Evolutionary conservation across 2,797 vertebrate genomes (phyloP).

Genomic region (Margarornis squamiger): DNA sequence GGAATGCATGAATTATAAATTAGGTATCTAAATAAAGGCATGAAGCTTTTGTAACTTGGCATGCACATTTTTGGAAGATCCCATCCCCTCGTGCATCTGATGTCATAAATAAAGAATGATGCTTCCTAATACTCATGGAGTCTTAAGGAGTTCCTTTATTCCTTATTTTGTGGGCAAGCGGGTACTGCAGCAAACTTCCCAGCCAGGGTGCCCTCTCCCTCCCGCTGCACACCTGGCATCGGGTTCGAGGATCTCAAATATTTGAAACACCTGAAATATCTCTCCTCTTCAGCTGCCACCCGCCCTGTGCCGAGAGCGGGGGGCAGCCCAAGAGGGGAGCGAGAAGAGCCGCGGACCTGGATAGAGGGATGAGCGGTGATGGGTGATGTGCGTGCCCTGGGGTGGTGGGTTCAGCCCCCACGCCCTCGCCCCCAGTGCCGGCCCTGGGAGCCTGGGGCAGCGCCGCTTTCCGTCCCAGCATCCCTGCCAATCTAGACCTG

Average conservation of each 20-base stretch:
- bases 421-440: accelerated
- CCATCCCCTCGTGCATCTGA: not conserved
- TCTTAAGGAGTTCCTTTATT: not conserved
- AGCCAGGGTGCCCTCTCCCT: not conserved
- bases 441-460: not conserved
- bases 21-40: not conserved
- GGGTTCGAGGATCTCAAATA: not conserved
- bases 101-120: not conserved
- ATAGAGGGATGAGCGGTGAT: not conserved
- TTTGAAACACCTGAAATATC: not conserved
- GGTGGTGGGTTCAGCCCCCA: not conserved
- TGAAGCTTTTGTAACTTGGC: not conserved
- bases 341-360: no score
- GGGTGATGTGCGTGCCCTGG: not conserved
- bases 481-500: conserved; percentile 15
- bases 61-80: not conserved
- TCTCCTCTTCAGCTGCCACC: not conserved
- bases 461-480: conserved; percentile 20
- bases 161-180: not conserved
- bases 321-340: not conserved
- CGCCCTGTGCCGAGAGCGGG: not conserved
- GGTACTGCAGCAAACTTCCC: not conserved
- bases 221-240: not conserved
- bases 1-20: not conserved
- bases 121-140: not conserved